Evolutionary conservation across 2,797 vertebrate species (phyloP).

Genomic region (Mormyrus proboscirostris): DNA sequence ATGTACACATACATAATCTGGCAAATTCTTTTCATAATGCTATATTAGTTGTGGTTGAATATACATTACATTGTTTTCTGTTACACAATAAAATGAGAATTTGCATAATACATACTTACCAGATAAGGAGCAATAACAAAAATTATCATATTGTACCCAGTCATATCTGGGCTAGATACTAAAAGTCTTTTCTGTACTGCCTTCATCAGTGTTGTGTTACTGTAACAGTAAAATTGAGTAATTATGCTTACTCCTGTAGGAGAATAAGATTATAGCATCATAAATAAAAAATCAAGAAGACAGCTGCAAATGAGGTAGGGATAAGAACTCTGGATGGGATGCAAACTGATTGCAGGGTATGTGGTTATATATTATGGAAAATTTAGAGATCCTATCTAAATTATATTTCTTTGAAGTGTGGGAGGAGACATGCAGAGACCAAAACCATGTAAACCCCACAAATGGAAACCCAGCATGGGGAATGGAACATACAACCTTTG

Average conservation of each 20-base stretch:
- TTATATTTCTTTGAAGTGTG: not conserved
- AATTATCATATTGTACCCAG: not conserved
- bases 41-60: not conserved
- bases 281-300: not conserved
- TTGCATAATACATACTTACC: not conserved
- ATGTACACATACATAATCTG: not conserved
- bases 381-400: not conserved
- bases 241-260: not conserved
- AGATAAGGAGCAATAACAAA: not conserved
- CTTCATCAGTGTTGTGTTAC: not conserved
- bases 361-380: not conserved
- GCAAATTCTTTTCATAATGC: not conserved
- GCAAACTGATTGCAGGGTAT: not conserved
- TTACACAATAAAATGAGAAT: not conserved
- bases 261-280: not conserved
- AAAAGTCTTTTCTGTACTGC: not conserved
- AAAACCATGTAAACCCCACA: not conserved
- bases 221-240: not conserved
- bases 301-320: not conserved
- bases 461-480: not conserved
- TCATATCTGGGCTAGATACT: not conserved
- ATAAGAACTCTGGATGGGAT: not conserved
- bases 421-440: not conserved
- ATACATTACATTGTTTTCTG: not conserved
- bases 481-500: not conserved